Base-by-base conservation (phyloP, 2,888 invertebrate genomes). In the Heliconius aoede region DNA sequence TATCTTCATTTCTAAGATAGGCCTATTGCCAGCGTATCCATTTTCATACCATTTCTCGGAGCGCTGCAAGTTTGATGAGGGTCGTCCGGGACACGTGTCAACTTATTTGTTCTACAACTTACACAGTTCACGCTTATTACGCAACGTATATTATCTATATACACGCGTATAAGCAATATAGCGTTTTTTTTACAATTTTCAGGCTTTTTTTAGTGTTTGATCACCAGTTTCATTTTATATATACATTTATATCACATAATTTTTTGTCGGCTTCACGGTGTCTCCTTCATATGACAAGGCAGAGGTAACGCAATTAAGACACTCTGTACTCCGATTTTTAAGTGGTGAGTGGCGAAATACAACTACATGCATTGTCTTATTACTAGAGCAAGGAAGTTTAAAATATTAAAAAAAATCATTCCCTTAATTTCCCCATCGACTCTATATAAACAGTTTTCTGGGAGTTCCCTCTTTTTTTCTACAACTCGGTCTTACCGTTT, bases 1-100 rank as follows among this genome's bases (percentile, higher is more conserved):
- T 32, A 64, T 64, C 32, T 8, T n/a, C 36, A 36, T 36, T 36
- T 36, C 5, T 65, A 65, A 40, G 36, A 65, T 65, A 64, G 1
- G 15, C 4, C 5, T 24, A 24, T 15, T 8, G 36, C 13, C 24
- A 36, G 36, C 5, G 24, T 65, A 36, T 65, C 36, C 65, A 65
- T 65, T 65, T n/a, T 36, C 13, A 40, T 40, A 24, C 36, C 13
- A n/a, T 77, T 69, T 60, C 73, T 71, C 80, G 78, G 73, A 78
- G 72, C 76, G 62, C 86, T 92, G 90, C 90, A 91, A 92, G 84
- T 92, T 93, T 92, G 90, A 93, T 93, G 92, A 90, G 87, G 83
- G 86, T 87, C 88, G 88, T 91, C 88, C 87, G 83, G 82, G 83
- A 86, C 91, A 91, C 86, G 89, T 90, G 91, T 83, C 84, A 84